These are phyloP conservation scores for Myotis daubentonii DNA, from an alignment of 2,797 vertebrate genomes.

Conservation along the genomic window DNA sequence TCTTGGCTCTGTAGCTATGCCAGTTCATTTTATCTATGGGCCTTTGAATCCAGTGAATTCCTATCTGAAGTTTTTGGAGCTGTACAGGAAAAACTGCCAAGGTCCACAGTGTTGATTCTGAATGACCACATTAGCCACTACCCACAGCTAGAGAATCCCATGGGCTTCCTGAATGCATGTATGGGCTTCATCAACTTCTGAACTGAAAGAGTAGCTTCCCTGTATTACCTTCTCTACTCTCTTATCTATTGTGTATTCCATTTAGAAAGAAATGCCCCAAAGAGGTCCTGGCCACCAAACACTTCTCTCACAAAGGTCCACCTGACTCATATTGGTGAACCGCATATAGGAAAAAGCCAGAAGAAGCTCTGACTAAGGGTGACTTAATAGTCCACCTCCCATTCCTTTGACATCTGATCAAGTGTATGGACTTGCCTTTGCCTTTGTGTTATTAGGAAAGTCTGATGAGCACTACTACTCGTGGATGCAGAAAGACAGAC, in stretches of 20 bases:
- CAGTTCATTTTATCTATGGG: conserved; percentile 96
- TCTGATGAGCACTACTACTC: neutral
- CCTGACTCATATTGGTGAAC: conserved; percentile 50
- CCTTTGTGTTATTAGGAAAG: conserved; percentile 47
- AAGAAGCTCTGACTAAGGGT: neutral
- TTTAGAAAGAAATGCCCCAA: conserved; percentile 74
- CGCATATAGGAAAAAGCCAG: conserved; percentile 37
- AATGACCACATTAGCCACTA: conserved; percentile 98
- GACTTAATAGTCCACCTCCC: neutral
- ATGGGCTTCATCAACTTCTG: conserved; percentile 96
- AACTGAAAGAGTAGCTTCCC: conserved; percentile 77
- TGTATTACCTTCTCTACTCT: conserved; percentile 47
- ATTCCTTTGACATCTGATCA: conserved; percentile 5
- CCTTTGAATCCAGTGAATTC: conserved; percentile 96
- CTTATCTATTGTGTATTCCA: conserved; percentile 61
- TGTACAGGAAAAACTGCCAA: conserved; percentile 92
- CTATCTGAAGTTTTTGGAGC: conserved; percentile 93
- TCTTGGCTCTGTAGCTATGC: conserved; percentile 90
- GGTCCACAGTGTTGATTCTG: conserved; percentile 92
- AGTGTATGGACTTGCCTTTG: conserved; percentile 23
- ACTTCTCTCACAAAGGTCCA: conserved; percentile 62
- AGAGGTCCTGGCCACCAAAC: conserved; percentile 65
- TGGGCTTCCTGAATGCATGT: conserved; percentile 94
- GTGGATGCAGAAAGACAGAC: neutral
- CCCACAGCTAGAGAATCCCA: conserved; percentile 96